Base-by-base conservation (phyloP, 2,888 invertebrate genomes). In the Eilema caniola region DNA sequence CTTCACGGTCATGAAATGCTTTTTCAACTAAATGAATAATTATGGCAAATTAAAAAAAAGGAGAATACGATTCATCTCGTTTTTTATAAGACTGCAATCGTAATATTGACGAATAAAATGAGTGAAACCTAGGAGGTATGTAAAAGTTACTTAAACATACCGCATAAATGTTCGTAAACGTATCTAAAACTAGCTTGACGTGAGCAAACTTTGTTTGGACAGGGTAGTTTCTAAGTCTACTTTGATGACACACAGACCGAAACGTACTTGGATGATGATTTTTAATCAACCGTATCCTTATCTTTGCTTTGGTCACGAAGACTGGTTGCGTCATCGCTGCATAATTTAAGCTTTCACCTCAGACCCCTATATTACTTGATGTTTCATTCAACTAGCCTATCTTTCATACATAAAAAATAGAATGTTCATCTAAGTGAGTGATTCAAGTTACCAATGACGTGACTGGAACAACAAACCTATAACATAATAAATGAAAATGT, bases 1-100 rank as follows among this genome's bases (percentile, higher is more conserved):
- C 90, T 91, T 88, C 87, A 87, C 81, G 89, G 89, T 90, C 91
- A 89, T 89, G 90, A 80, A 87, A 88, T 85, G 79, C 79, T 82
- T 76, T 75, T 64, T 72, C 61, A 67, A 72, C 60, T 53, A 67
- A 74, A 70, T 68, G 67, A 81, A 79, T 67, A 74, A 79, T 75
- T 78, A 78, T 70, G 66, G 69, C 67, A 57, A 74, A 79, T 68
- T 73, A 59, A 71, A 65, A 74, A 74, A 69, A 12, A 11, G n/a
- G n/a, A 72, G 66, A 56, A 71, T 73, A 64, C 75, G 72, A 80
- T 67, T 64, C 63, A 72, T 65, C 24, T 59, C 14, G 57, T 67
- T 70, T 72, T 66, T 60, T 71, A 20, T 20, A 20, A n/a, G n/a
- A n/a, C n/a, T 53, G 10, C 53, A 10, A 53, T 53, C 8, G n/a